phyloP scores from a whole-genome alignment of 2,888 invertebrate genomes.

The Chirona hameri region DNA sequence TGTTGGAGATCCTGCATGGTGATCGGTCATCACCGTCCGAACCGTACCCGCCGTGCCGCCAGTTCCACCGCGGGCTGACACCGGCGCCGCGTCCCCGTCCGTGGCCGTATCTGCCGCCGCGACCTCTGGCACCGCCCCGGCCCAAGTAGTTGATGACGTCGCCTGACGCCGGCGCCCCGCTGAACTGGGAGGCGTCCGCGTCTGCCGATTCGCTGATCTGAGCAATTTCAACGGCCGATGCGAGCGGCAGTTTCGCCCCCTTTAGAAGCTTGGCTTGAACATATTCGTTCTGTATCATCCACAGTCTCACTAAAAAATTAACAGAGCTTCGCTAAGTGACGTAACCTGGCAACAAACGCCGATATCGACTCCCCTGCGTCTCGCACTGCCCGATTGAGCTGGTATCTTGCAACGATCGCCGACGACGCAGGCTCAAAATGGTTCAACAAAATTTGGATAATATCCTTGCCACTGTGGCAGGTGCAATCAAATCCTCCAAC shows the following conservation, averaged over 20 bases:
- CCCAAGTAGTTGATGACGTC: not conserved
- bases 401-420: not conserved
- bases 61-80: too few relatives aligned
- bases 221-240: not conserved
- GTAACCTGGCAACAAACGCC: not conserved
- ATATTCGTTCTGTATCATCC: not conserved
- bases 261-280: not conserved
- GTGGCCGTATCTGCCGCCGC: not conserved
- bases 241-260: not conserved
- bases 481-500: not conserved
- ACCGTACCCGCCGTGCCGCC: too few relatives aligned
- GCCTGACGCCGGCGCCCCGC: not conserved
- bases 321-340: not conserved
- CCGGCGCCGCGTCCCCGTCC: too few relatives aligned
- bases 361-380: not conserved
- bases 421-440: not conserved
- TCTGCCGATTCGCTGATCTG: not conserved
- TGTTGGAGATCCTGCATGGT: too few relatives aligned
- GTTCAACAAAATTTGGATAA: not conserved
- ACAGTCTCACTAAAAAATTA: not conserved
- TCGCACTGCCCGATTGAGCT: not conserved
- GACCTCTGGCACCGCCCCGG: not conserved
- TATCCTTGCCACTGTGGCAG: not conserved
- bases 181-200: not conserved
- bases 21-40: too few relatives aligned